phyloP scores from a whole-genome alignment of 2,888 invertebrate species.

The Himalopsyche tibetana region DNA sequence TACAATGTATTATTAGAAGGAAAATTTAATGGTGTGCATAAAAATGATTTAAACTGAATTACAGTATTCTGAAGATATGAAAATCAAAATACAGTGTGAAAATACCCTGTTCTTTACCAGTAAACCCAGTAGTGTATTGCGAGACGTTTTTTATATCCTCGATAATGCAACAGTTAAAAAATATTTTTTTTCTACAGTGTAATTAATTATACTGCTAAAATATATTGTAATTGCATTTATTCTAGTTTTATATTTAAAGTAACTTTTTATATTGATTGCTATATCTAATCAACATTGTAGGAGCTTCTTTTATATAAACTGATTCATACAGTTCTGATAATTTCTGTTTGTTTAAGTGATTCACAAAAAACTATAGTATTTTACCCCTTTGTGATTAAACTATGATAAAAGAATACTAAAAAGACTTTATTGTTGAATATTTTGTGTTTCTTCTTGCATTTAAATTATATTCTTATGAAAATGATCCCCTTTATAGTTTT shows the following conservation, averaged over 20 bases:
- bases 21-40: background rate
- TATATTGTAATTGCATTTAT: constrained; percentile 19
- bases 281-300: background rate
- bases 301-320: background rate
- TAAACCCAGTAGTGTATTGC: too few species aligned
- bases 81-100: background rate
- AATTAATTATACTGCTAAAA: constrained; percentile 5
- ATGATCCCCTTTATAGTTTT: too few species aligned
- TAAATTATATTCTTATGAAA: too few species aligned
- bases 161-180: background rate
- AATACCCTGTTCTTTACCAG: background rate
- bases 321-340: background rate
- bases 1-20: constrained; percentile 8
- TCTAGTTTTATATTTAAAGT: constrained; percentile 29
- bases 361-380: too few species aligned
- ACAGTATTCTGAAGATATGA: constrained; percentile 20
- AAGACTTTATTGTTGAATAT: too few species aligned
- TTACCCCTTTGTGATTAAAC: too few species aligned
- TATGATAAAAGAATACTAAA: too few species aligned
- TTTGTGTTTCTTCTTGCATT: too few species aligned
- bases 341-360: constrained; percentile 1
- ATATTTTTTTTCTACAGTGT: background rate
- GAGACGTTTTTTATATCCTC: too few species aligned
- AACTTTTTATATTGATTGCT: constrained; percentile 15
- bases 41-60: background rate